A percentile compares a stretch with the other conserved stretches of the same genome.
Evolutionary conservation across 2,113 vertebrate species (phyloP).

Genomic region (Scytalopus superciliaris): DNA sequence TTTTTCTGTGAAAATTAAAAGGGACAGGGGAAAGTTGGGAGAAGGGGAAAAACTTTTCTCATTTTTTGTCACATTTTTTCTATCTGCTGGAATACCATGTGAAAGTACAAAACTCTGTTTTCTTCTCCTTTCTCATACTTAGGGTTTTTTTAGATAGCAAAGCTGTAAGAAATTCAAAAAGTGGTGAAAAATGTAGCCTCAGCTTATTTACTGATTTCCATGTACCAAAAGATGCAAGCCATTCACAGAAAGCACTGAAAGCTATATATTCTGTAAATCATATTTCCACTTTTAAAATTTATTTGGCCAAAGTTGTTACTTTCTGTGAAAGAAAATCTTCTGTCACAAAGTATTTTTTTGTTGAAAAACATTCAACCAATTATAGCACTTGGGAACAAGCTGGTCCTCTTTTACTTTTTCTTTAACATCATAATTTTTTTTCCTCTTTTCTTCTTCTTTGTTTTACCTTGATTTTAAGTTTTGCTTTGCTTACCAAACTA

Average conservation of each 20-base stretch:
- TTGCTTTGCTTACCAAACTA: background rate
- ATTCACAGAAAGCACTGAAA: background rate
- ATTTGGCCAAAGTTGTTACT: background rate
- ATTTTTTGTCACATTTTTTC: background rate
- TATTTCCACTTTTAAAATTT: background rate
- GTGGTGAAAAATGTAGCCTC: background rate
- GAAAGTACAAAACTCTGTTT: background rate
- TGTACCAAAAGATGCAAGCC: background rate
- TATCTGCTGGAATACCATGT: background rate
- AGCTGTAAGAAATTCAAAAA: background rate
- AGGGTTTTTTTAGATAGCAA: background rate
- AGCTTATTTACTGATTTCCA: background rate
- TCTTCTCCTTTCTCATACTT: background rate
- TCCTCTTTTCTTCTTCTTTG: background rate
- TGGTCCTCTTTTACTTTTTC: background rate
- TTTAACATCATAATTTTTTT: background rate
- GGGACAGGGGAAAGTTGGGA: background rate
- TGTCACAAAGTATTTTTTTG: background rate
- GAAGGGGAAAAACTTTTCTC: background rate
- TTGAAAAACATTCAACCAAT: background rate
- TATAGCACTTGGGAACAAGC: background rate
- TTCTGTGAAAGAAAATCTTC: background rate
- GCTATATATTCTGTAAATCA: background rate
- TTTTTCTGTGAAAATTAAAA: background rate
- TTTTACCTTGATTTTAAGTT: constrained; percentile 4